Conservation (phyloP, 1,140 invertebrate species). For the Pantala flavescens region DNA sequence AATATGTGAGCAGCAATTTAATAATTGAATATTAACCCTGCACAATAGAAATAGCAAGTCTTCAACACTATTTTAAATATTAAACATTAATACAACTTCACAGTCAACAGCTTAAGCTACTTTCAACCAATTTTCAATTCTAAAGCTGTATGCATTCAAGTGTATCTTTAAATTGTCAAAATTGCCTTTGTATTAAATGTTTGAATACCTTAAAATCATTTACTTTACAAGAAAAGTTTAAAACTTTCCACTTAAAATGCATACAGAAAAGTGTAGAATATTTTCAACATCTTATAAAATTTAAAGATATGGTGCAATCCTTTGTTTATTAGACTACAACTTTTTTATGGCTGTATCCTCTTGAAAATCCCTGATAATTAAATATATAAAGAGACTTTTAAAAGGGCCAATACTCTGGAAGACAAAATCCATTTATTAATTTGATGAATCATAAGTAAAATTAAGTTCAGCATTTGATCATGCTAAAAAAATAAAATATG, state of each 20-base stretch:
- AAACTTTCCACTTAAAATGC: not conserved
- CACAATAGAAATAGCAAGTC: not conserved
- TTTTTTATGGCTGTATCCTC: not conserved
- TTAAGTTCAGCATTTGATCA: too few relatives aligned
- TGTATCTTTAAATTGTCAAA: too few relatives aligned
- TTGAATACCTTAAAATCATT: too few relatives aligned
- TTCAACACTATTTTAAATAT: not conserved
- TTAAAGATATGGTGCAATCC: not conserved
- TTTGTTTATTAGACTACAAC: not conserved
- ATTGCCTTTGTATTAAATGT: too few relatives aligned
- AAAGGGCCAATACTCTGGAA: too few relatives aligned
- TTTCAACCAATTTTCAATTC: not conserved
- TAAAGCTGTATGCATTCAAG: not conserved
- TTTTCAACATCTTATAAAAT: not conserved
- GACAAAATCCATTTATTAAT: too few relatives aligned
- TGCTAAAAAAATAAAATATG: too few relatives aligned
- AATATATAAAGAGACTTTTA: not conserved
- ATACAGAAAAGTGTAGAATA: not conserved
- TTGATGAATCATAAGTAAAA: too few relatives aligned
- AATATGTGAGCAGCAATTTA: slow-evolving; percentile 7
- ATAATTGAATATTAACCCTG: slow-evolving; percentile 4
- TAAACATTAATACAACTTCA: slow-evolving; percentile 3
- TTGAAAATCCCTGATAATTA: not conserved
- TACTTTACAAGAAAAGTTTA: too few relatives aligned
- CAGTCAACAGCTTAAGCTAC: not conserved